phyloP scores from a whole-genome alignment of 2,797 vertebrate genomes.

The Mormyrops attenuatus region DNA sequence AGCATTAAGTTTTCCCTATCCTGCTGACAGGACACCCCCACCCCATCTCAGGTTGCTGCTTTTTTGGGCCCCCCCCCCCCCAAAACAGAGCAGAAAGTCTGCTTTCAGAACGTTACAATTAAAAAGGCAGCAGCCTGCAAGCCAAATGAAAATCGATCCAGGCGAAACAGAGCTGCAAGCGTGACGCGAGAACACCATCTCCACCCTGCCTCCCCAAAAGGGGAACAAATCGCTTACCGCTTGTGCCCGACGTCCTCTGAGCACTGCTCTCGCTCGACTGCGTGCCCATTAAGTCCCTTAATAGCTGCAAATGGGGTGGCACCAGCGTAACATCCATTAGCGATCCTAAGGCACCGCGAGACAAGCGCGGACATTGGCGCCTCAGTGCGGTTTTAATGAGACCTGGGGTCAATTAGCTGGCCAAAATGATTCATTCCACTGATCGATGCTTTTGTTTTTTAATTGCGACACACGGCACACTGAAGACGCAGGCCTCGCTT shows the following conservation, averaged over 20 bases:
- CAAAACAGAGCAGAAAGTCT: not conserved
- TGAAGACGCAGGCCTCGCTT: not conserved
- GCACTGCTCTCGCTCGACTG: not conserved
- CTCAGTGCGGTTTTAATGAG: not conserved
- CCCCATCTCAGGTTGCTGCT: not conserved
- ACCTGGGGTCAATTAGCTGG: conserved; percentile 8
- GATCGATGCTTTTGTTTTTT: not conserved
- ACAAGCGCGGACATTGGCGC: not conserved
- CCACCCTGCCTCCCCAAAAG: not conserved
- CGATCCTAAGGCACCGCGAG: not conserved
- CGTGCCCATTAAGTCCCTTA: conserved; percentile 12
- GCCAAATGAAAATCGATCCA: not conserved
- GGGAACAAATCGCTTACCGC: not conserved
- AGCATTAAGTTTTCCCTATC: not conserved
- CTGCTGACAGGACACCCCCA: not conserved
- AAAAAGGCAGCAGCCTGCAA: not conserved
- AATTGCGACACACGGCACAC: not conserved
- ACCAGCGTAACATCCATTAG: not conserved
- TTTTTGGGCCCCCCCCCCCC: not conserved
- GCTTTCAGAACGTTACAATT: not conserved
- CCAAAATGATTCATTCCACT: conserved; percentile 5
- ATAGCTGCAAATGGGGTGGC: not conserved
- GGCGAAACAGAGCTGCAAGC: not conserved
- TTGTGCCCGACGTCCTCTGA: not conserved
- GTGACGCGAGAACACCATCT: not conserved